Evolutionary conservation across 2,797 vertebrate genomes (phyloP).

Genomic region (Catostomus latipinnis): DNA sequence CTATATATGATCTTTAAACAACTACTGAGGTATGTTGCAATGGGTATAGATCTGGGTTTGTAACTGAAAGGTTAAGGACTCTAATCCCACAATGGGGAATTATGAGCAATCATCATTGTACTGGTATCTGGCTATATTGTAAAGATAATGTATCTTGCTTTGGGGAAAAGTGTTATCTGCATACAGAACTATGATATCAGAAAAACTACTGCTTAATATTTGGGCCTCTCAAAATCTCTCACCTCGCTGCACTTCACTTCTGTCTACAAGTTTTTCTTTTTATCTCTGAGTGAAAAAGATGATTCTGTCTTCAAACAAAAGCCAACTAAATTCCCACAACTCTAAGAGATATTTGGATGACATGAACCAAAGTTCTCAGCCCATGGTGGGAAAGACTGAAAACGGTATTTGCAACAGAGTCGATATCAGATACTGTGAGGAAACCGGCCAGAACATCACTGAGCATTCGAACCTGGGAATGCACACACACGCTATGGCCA

Average conservation of each 20-base stretch:
- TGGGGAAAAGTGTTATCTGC: too few species aligned
- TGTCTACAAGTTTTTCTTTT: not conserved
- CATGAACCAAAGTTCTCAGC: constrained; percentile 5
- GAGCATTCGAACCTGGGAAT: constrained; percentile 31
- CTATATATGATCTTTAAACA: not conserved
- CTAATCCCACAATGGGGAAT: not conserved
- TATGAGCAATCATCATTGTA: not conserved
- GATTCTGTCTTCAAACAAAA: constrained; percentile 24
- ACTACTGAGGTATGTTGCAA: not conserved
- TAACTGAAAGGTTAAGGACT: not conserved
- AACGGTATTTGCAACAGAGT: constrained; percentile 27
- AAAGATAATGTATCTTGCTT: not conserved
- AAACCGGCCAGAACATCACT: constrained; percentile 33
- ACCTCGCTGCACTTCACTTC: not conserved
- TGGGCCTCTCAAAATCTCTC: not conserved
- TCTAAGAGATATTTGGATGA: constrained; percentile 29
- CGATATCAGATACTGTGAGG: constrained; percentile 45
- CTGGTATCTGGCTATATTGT: not conserved
- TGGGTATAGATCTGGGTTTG: too few species aligned
- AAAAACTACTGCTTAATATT: not conserved
- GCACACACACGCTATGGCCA: not conserved
- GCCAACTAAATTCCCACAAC: constrained; percentile 27
- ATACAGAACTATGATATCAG: not conserved
- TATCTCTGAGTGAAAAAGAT: not conserved
- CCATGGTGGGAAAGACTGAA: constrained; percentile 12